Conservation (phyloP, 2,888 invertebrate genomes). For the Molorchus minor region DNA sequence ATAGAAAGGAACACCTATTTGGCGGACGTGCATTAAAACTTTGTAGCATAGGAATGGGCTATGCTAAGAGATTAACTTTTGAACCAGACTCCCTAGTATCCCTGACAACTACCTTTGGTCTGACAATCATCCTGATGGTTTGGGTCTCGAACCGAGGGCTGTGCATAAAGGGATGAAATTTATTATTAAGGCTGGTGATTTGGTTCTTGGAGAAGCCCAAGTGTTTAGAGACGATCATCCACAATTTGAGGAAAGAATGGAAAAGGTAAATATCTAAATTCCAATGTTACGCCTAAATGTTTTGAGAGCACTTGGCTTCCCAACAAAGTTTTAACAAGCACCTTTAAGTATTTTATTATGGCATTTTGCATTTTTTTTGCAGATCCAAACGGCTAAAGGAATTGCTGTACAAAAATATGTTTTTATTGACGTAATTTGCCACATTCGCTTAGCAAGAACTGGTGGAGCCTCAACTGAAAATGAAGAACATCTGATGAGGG, state of each 20-base stretch:
- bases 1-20: constrained; percentile 71
- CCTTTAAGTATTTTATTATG: background rate
- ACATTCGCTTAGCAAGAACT: constrained; percentile 69
- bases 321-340: background rate
- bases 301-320: too few relatives aligned
- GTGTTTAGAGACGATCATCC: constrained; percentile 75
- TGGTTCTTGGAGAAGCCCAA: constrained; percentile 71
- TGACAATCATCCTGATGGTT: constrained; percentile 77
- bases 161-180: constrained; percentile 75
- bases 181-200: constrained; percentile 67
- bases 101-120: constrained; percentile 81
- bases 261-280: constrained; percentile 65
- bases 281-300: background rate
- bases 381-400: constrained; percentile 57
- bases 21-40: constrained; percentile 71
- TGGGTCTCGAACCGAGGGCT: constrained; percentile 74
- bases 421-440: constrained; percentile 75
- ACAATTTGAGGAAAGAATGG: constrained; percentile 72
- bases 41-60: constrained; percentile 76
- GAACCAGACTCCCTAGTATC: constrained; percentile 69
- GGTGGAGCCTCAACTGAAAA: constrained; percentile 68
- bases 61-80: constrained; percentile 79
- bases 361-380: constrained; percentile 30
- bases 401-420: constrained; percentile 71
- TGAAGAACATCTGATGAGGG: constrained; percentile 72